These are phyloP conservation scores for Laticauda colubrina DNA, from an alignment of 2,113 vertebrate genomes.

Conservation along the genomic window DNA sequence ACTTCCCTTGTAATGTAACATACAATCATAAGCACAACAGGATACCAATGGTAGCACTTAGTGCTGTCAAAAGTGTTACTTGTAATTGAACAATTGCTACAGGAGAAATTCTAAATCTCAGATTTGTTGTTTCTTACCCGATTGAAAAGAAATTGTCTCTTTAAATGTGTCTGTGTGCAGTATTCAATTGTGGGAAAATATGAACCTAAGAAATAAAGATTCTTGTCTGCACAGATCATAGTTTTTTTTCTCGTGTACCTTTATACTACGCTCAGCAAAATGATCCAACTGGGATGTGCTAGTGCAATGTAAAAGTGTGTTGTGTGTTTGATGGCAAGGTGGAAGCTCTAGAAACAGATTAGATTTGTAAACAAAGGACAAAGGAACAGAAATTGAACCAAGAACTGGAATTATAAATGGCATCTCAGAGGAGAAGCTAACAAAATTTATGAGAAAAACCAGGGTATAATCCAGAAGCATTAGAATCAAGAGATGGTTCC, in stretches of 20 bases:
- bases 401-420: not conserved
- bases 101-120: constrained; percentile 33
- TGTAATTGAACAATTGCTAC: constrained; percentile 30
- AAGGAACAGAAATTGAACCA: constrained; percentile 21
- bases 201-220: constrained; percentile 23
- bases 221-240: not conserved
- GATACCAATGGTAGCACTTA: constrained; percentile 24
- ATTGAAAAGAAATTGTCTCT: constrained; percentile 2
- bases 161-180: not conserved
- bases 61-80: constrained; percentile 32
- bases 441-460: not conserved
- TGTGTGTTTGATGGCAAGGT: constrained; percentile 16
- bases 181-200: constrained; percentile 12
- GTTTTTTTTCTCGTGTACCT: constrained; percentile 10
- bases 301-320: constrained; percentile 21
- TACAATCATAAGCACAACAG: constrained; percentile 38
- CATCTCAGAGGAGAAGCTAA: constrained; percentile 8
- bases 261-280: constrained; percentile 38
- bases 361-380: constrained; percentile 30
- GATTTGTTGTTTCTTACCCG: constrained; percentile 24
- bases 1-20: constrained; percentile 29
- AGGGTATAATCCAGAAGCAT: constrained; percentile 13
- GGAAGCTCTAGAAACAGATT: constrained; percentile 6
- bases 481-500: not conserved
- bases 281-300: not conserved